These are phyloP conservation scores for Cnemophilus loriae DNA, from an alignment of 2,113 vertebrate genomes.

Conservation along the genomic window DNA sequence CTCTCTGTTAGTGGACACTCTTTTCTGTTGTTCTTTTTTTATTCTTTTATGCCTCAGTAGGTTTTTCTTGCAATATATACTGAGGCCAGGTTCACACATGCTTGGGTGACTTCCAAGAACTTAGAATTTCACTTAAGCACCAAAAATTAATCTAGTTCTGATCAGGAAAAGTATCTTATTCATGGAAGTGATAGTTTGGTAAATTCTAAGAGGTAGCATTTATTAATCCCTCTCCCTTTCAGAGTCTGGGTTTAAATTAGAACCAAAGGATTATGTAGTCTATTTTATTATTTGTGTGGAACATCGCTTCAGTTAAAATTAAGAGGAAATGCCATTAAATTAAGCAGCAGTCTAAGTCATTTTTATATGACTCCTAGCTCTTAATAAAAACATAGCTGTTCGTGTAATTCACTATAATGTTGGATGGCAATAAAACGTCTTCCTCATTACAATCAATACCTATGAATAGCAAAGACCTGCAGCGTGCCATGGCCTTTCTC, in stretches of 20 bases:
- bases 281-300: constrained; percentile 6
- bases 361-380: constrained; percentile 16
- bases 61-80: neutral
- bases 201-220: neutral
- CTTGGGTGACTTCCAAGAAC: neutral
- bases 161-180: neutral
- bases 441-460: constrained; percentile 74
- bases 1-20: neutral
- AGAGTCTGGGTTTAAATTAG: neutral
- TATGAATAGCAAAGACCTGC: constrained; percentile 73
- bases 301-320: constrained; percentile 5
- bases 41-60: neutral
- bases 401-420: neutral
- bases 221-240: neutral
- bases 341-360: constrained; percentile 20
- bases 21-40: neutral
- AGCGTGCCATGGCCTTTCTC: constrained; percentile 65
- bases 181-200: neutral
- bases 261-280: neutral
- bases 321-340: constrained; percentile 17
- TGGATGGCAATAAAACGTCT: constrained; percentile 52
- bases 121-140: neutral
- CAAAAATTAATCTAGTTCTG: neutral
- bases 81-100: neutral
- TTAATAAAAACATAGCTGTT: constrained; percentile 56